Base-by-base conservation (phyloP, 2,888 invertebrate species). In the Bimastos eiseni region DNA sequence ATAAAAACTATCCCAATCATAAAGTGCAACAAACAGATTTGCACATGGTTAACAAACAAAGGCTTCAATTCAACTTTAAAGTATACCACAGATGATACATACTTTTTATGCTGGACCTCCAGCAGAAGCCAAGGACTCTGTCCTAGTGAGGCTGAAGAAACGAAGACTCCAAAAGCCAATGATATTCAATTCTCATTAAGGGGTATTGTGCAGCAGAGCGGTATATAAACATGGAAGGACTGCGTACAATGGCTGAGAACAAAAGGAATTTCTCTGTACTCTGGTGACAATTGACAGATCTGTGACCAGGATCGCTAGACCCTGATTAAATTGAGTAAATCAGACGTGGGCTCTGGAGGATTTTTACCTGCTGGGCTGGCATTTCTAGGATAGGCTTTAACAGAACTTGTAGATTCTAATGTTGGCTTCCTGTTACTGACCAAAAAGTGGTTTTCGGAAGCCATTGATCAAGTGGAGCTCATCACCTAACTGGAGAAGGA, bases 261-360 rank as follows among this genome's bases (percentile, higher is more conserved):
- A 70, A 70, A 70, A n/a, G 70, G 70, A 70, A 70, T 70, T 70
- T 70, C 70, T 70, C 30, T 70, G 70, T 70, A 70, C 70, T n/a
- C 70, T n/a, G 70, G n/a, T 30, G 30, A 30, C 70, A 70, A 13
- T 70, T n/a, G n/a, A 70, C 70, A 70, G 70, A 70, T 70, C n/a
- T 70, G 70, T 13, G 70, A n/a, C n/a, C 11, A 70, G 13, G 70
- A 70, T 70, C 70, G 30, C 13, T 30, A n/a, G 70, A 70, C 70
- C 70, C n/a, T 70, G 70, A 70, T 70, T 70, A n/a, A 2, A 70
- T 70, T 70, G 30, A 13, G 13, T 70, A n/a, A 70, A 70, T 70
- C 70, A 70, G 70, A 70, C 30, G n/a, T 13, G n/a, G n/a, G 70
- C 70, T 70, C n/a, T 11, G n/a, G 30, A 70, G 70, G 70, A 70